These are phyloP conservation scores for Glyptemys insculpta DNA, from an alignment of 2,797 vertebrate species.

Conservation along the genomic window DNA sequence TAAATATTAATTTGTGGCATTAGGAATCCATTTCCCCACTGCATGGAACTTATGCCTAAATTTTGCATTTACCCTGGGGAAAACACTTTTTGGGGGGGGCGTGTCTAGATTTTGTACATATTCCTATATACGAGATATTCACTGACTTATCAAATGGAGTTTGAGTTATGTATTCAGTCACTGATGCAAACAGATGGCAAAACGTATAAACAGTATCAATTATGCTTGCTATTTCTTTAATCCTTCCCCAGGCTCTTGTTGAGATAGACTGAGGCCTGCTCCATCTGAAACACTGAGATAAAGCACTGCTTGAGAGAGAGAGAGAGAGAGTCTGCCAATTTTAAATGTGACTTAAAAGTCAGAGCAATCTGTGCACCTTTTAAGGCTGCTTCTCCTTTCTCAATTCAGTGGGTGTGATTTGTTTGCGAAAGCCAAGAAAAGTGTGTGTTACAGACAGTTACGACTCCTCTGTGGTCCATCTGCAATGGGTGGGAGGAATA, in stretches of 20 bases:
- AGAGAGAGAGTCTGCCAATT: not conserved
- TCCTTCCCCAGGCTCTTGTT: not conserved
- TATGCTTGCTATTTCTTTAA: not conserved
- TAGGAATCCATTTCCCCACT: not conserved
- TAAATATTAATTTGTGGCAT: not conserved
- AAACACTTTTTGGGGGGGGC: not conserved
- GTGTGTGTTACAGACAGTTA: not conserved
- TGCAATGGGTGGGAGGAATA: not conserved
- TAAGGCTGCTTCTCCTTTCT: not conserved
- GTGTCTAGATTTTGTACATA: not conserved
- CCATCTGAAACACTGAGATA: not conserved
- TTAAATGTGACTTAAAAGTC: not conserved
- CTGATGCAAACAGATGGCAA: not conserved
- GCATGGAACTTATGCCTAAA: not conserved
- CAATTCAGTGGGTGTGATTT: accelerated
- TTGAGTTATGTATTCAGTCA: not conserved
- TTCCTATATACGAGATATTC: not conserved
- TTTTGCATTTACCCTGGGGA: not conserved
- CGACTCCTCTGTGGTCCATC: not conserved
- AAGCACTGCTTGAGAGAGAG: not conserved
- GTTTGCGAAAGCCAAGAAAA: not conserved
- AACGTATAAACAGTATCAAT: not conserved
- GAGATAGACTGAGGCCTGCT: not conserved
- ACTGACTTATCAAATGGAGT: too few relatives aligned
- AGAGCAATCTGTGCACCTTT: not conserved